Base-by-base conservation (phyloP, 2,797 vertebrate species). In the Psittacula echo region DNA sequence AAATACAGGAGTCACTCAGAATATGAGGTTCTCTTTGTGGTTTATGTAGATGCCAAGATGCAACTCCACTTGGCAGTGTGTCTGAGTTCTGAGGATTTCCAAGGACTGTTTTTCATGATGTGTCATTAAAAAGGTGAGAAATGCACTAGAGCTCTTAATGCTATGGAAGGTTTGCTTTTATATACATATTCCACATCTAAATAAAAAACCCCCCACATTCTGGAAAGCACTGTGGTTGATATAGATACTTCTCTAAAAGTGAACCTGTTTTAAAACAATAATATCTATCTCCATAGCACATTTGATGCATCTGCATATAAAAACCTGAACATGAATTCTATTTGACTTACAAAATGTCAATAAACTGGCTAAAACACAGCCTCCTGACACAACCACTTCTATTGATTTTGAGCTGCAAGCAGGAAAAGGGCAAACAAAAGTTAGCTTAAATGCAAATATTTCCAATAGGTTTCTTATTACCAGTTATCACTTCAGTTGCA, bases 361-460 rank as follows among this genome's bases (percentile, higher is more conserved):
- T 48, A 77, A 72, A 86, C 2, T 26, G 44, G 44, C 37, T 11
- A 96, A 89, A 91, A 61, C 61, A 70, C 22, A 70, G 44, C 19
- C 39, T 85, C 39, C 48, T 83, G 79, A 85, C 23, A 64, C 14
- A 58, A 91, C 71, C 23, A 47, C 51, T 54, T 80, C 51, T 51
- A 53, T 20, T 47, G 64, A 62, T 82, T 92, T 85, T 67, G 37
- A 89, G 51, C 44, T 68, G 32, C 26, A 26, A 79, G 44, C 23
- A 48, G 48, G 70, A 62, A 75, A 67, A 24, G 12, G 27, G 48
- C 39, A 73, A 68, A 47, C 51, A 83, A 45, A 79, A 85, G 44
- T 74, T 65, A 37, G 44, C 9, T 71, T 66, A 67, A 88, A 93
- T 39, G 41, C 45, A 92, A 82, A 47, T 56, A 94, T 75, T 79